Base-by-base conservation (phyloP, 2,888 invertebrate genomes). In the Gandaritis pyraliata region DNA sequence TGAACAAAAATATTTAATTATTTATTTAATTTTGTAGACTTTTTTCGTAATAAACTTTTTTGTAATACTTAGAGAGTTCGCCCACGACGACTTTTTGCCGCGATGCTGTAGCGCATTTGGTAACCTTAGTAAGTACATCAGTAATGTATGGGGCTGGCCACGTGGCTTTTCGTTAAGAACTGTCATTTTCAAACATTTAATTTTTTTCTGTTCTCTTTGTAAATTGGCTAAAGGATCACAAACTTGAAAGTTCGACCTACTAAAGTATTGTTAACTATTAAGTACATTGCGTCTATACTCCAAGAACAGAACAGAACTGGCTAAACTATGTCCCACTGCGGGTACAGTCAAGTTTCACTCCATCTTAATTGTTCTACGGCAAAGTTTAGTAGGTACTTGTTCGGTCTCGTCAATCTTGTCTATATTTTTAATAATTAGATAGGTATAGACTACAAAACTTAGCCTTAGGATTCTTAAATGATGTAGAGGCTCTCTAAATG, bases 271-370 rank as follows among this genome's bases (percentile, higher is more conserved):
- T 43, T 43, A 43, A 43, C 43, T 43, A 16, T 16, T 15, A 15
- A 16, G 43, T 11, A 16, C 43, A 23, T 47, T 52, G 18, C 11
- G 53, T 33, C 16, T 41, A 46, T 54, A 53, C 53, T 58, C 33
- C 36, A 51, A 49, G 48, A 59, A 55, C 53, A 52, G 48, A 52
- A 62, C 61, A 8, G 8, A 30, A 30, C 30, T 30, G 23, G 6
- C 23, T 58, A 43, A 62, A 58, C 54, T 62, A 18, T 16, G 38
- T 48, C 16, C 23, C 45, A 52, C 54, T 62, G 58, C 62, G 62
- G 62, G 62, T 58, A 39, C 46, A 57, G 43, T 49, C 56, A 53
- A 62, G 62, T 62, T 62, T 54, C 18, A 62, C 45, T 58, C 50
- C 43, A 16, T 43, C 43, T 41, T 43, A 54, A 57, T 53, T 53